These are phyloP conservation scores for Silurus lanzhouensis DNA, from an alignment of 2,797 vertebrate species.

Conservation along the genomic window DNA sequence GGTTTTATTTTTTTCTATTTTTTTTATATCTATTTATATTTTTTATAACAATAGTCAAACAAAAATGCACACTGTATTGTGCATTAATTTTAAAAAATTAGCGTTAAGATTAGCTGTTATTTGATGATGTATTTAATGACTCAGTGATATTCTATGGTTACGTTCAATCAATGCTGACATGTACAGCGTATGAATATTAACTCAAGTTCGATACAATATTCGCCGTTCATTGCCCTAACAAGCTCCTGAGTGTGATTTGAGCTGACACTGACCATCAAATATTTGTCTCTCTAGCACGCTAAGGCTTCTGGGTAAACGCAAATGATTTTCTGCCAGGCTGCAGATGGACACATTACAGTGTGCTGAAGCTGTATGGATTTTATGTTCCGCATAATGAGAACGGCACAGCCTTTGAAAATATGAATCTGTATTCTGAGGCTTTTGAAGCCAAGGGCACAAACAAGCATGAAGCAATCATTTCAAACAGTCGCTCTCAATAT, in stretches of 20 bases:
- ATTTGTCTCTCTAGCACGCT: slow-evolving; percentile 16
- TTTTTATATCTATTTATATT: too few species aligned
- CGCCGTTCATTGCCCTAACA: background rate
- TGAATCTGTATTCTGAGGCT: slow-evolving; percentile 48
- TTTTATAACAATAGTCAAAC: too few species aligned
- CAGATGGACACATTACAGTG: slow-evolving; percentile 39
- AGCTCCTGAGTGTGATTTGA: slow-evolving; percentile 6
- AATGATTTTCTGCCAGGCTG: slow-evolving; percentile 46
- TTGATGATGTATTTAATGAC: background rate
- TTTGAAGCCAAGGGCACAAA: slow-evolving; percentile 63
- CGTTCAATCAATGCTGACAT: slow-evolving; percentile 10
- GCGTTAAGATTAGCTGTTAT: background rate
- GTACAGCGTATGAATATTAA: slow-evolving; percentile 19
- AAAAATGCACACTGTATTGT: too few species aligned
- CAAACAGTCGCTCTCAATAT: slow-evolving; percentile 62
- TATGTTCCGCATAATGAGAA: slow-evolving; percentile 51
- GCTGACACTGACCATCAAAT: slow-evolving; percentile 20
- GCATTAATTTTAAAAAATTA: too few species aligned
- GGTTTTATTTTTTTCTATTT: too few species aligned
- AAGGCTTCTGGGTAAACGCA: slow-evolving; percentile 37
- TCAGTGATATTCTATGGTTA: background rate
- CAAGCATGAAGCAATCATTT: slow-evolving; percentile 66
- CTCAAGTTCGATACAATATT: slow-evolving; percentile 19
- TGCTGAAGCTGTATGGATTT: slow-evolving; percentile 36
- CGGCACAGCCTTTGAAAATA: slow-evolving; percentile 44